Evolutionary conservation across 2,797 vertebrate genomes (phyloP), one percentile per base, ranked within the genome.

Genomic region (Cynopterus sphinx): DNA sequence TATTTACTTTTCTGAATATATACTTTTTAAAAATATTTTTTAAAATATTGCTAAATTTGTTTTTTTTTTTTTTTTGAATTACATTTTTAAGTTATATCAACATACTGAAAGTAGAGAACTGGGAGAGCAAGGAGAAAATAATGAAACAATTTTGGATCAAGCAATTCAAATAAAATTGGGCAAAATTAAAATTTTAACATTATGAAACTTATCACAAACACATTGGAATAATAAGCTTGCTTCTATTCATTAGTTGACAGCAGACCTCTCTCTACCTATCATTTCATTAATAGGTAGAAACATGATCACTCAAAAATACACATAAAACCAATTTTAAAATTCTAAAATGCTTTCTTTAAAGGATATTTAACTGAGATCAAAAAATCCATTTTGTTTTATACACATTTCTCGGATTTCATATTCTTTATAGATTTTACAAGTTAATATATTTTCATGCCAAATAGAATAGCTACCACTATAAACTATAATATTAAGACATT

Each of bases 1-100:
- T 98, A 98, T 98, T 97, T 96, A 97, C 95, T 97, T 97, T 98
- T 95, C 96, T 97, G 93, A 98, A 97, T 94, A 98, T 33, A 33
- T 33, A 33, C 33, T 33, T 33, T 33, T 33, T 33, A 33, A 33
- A 33, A 33, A 33, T 33, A 33, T 33, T 33, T 33, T 67, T 88
- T 73, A 83, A 82, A 90, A 81, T 82, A 74, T 63, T 63, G 61
- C 21, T 43, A 91, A 84, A 51, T 84, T 26, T 73, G 13, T 77
- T 73, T 49, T 16, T 49, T 33, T 16, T 49, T 33, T 55, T 43
- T 90, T 67, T 24, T 92, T 87, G 73, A 94, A 86, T 71, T 71
- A 70, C 43, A 82, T 33, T 75, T 59, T 59, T 75, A 85, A 91
- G 5, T 95, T 93, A 15, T 61, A 12, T 57, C 33, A 79, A 78